Conservation (phyloP, 2,888 invertebrate species). For the Drosophila lutescens region DNA sequence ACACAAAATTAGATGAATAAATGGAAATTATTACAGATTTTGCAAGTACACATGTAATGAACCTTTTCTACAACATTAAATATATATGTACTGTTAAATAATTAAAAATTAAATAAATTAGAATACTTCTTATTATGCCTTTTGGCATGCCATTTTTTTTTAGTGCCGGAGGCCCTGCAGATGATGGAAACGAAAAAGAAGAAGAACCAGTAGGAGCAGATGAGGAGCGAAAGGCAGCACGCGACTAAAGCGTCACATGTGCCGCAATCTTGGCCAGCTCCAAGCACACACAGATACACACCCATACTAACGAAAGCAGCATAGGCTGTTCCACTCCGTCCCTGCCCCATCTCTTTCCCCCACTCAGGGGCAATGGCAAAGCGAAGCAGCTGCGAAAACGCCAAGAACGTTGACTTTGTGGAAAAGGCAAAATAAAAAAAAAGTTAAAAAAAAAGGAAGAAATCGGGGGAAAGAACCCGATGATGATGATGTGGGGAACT, state of each 20-base stretch:
- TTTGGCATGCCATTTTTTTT: background rate
- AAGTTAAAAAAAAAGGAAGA: constrained; percentile 43
- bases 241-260: constrained; percentile 80
- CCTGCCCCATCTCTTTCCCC: background rate
- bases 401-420: constrained; percentile 78
- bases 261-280: constrained; percentile 64
- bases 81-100: no score
- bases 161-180: constrained; percentile 1
- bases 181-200: constrained; percentile 9
- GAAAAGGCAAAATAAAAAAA: constrained; percentile 58
- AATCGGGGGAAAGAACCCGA: constrained; percentile 45
- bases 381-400: constrained; percentile 74
- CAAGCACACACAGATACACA: constrained; percentile 9
- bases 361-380: constrained; percentile 39
- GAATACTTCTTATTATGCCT: no score
- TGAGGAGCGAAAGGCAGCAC: constrained; percentile 63
- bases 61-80: no score
- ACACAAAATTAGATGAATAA: no score
- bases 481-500: constrained; percentile 45
- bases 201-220: constrained; percentile 28
- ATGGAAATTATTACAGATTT: no score
- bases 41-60: no score
- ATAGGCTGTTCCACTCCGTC: constrained; percentile 6
- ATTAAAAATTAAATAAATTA: no score
- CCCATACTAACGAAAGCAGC: constrained; percentile 7